phyloP scores from a whole-genome alignment of 1,140 invertebrate genomes.

The Drosophila nigrodunni region DNA sequence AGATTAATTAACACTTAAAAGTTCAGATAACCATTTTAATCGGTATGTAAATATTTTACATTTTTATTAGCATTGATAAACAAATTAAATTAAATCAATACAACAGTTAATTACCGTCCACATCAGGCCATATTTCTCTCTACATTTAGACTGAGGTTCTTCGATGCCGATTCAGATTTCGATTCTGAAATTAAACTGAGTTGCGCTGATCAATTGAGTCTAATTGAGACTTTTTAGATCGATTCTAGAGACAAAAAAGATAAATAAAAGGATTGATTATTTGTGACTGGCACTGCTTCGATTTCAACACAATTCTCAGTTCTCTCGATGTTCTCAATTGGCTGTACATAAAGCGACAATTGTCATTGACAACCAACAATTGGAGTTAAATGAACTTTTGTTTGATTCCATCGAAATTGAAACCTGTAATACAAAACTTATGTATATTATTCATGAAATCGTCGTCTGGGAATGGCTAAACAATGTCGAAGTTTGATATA shows the following conservation, averaged over 20 bases:
- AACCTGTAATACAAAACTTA: conserved; percentile 9
- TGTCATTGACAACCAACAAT: conserved; percentile 35
- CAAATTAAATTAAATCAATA: conserved; percentile 23
- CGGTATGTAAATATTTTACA: not conserved
- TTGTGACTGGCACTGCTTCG: conserved; percentile 6
- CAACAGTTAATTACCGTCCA: conserved; percentile 27
- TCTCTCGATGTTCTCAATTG: conserved; percentile 32
- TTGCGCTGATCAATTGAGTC: conserved; percentile 57
- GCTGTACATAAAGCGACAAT: conserved; percentile 29
- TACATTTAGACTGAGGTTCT: conserved; percentile 10
- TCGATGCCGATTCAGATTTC: not conserved
- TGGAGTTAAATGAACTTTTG: conserved; percentile 44
- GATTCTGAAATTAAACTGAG: conserved; percentile 34
- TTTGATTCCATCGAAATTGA: conserved; percentile 18
- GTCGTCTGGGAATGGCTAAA: conserved; percentile 8
- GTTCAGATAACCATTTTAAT: no score
- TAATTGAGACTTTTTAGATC: conserved; percentile 54
- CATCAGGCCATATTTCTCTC: conserved; percentile 44
- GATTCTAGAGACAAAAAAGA: not conserved
- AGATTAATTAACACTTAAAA: no score
- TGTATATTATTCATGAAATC: conserved; percentile 22
- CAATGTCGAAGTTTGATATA: not conserved
- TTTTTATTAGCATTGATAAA: not conserved
- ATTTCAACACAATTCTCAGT: conserved; percentile 10
- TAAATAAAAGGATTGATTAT: not conserved